phyloP scores from a whole-genome alignment of 2,888 invertebrate genomes.

The Leptopilina drosophilae region DNA sequence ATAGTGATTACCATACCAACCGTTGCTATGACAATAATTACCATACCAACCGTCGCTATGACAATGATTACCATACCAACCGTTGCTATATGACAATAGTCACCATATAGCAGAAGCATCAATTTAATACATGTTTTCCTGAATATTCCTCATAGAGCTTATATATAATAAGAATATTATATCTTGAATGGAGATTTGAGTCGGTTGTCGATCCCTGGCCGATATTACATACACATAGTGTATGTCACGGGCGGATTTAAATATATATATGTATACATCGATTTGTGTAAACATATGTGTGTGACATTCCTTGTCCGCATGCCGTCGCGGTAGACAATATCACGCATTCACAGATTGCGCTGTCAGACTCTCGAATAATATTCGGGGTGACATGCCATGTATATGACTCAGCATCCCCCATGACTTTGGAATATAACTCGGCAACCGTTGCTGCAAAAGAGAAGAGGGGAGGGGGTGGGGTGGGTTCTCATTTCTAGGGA shows the following conservation, averaged over 20 bases:
- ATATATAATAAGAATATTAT: no score
- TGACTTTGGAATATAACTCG: conserved; percentile 42
- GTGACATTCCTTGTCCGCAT: conserved; percentile 58
- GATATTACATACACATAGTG: neutral
- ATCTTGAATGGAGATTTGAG: conserved; percentile 26
- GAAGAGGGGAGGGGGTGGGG: neutral
- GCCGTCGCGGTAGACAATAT: conserved; percentile 62
- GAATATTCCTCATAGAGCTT: conserved; percentile 13
- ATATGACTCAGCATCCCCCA: conserved; percentile 71
- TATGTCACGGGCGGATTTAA: neutral
- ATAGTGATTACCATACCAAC: no score
- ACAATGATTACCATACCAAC: no score
- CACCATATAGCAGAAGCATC: no score
- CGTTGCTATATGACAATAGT: no score
- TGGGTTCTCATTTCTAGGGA: conserved; percentile 53
- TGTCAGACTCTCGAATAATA: conserved; percentile 72
- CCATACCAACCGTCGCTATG: no score
- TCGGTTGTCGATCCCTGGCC: conserved; percentile 25
- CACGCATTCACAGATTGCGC: conserved; percentile 74
- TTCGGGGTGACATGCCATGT: conserved; percentile 69
- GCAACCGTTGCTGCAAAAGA: conserved; percentile 1
- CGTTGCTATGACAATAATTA: no score
- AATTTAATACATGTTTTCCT: neutral
- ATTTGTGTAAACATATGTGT: conserved; percentile 50
- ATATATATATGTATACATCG: neutral